Evolutionary conservation across 2,888 invertebrate species (phyloP).

Genomic region (Steromphala cineraria): DNA sequence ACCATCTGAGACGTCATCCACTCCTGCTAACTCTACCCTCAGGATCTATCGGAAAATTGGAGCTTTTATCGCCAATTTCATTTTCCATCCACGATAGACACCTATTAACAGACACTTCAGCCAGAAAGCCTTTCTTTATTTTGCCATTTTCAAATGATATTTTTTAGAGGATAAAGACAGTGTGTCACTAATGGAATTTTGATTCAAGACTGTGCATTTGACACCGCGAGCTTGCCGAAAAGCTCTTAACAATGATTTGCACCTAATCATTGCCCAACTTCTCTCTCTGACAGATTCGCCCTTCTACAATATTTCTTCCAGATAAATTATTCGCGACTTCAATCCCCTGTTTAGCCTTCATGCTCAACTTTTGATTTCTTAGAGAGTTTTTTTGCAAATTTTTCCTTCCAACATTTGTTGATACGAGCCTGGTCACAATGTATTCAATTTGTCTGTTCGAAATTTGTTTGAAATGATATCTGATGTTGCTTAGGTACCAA

Average conservation of each 20-base stretch:
- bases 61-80: constrained; percentile 15
- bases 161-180: background rate
- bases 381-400: background rate
- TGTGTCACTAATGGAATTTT: constrained; percentile 15
- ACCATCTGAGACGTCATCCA: background rate
- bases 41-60: constrained; percentile 9
- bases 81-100: background rate
- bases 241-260: background rate
- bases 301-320: background rate
- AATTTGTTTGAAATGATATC: too few relatives aligned
- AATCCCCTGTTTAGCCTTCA: background rate
- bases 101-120: constrained; percentile 10
- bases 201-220: constrained; percentile 4
- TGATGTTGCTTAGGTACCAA: too few relatives aligned
- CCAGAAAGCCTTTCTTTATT: constrained; percentile 14
- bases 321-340: constrained; percentile 3
- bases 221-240: background rate
- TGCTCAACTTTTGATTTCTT: background rate
- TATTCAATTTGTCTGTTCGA: too few relatives aligned
- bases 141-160: constrained; percentile 15
- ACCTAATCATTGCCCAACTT: background rate
- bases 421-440: too few relatives aligned
- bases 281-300: background rate
- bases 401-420: background rate
- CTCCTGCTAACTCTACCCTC: background rate